phyloP scores from a whole-genome alignment of 2,888 invertebrate species.

The Tuberolachnus salignus region DNA sequence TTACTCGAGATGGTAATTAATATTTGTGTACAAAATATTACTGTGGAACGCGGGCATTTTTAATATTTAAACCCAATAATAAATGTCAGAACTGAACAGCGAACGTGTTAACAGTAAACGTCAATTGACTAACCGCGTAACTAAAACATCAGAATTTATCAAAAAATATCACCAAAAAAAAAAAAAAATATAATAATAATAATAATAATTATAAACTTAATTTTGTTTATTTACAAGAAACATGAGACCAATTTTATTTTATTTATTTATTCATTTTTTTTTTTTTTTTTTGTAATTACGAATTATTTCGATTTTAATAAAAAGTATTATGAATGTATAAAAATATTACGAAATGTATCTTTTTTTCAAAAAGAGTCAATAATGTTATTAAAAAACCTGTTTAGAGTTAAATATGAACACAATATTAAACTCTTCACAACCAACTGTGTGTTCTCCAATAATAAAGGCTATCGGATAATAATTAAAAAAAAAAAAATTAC shows the following conservation, averaged over 20 bases:
- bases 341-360: neutral
- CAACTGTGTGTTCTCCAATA: conserved; percentile 37
- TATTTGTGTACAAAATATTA: no score
- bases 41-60: no score
- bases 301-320: neutral
- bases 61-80: no score
- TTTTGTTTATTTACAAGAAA: neutral
- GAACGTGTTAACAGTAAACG: neutral
- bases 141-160: no score
- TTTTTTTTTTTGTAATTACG: conserved; percentile 25
- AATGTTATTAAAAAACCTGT: conserved; percentile 34
- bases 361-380: conserved; percentile 33
- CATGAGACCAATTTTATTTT: conserved; percentile 39
- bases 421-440: conserved; percentile 5
- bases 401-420: conserved; percentile 52
- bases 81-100: no score
- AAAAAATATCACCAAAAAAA: neutral
- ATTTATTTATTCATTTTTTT: neutral
- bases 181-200: no score
- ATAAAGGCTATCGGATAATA: neutral
- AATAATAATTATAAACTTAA: neutral
- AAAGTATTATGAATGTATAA: conserved; percentile 6
- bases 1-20: no score
- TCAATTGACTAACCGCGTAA: no score
- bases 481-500: conserved; percentile 4